Evolutionary conservation across 2,888 invertebrate genomes (phyloP), one percentile per base, ranked within the genome.

Genomic region (Sthenelais limicola): DNA sequence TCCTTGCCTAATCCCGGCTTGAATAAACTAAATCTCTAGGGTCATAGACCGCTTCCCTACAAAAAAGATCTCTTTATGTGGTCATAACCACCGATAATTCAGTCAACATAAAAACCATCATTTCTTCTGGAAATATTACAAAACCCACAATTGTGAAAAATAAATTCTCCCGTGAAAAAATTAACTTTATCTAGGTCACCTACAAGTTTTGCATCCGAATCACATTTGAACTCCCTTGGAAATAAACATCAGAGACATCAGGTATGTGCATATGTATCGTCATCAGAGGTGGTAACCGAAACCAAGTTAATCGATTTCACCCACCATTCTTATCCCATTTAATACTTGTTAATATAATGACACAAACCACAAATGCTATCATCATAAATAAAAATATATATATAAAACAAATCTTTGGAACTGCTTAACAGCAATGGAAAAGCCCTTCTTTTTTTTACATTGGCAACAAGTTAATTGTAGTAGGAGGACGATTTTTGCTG

Each of bases 401-500:
- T 70, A 70, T 70, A 70, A 70, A 70, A 70, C 56, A 54, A 38
- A 56, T 70, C 70, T 70, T 70, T 70, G 70, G 70, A 70, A 70
- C 70, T 54, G 70, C 56, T 35, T 70, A 70, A 70, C 70, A 70
- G 70, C 70, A 68, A 68, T 68, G 68, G 51, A 68, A 68, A 58
- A 58, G 58, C 35, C 62, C 62, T 5, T n/a, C n/a, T n/a, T n/a
- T 56, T 38, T 62, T 62, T 38, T 62, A 62, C 38, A 62, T 62
- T 62, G 62, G 62, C 38, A 62, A 62, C 62, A 38, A 35, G 21
- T 62, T 62, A 35, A 38, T 21, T 35, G 62, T n/a, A n/a, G n/a
- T n/a, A n/a, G 43, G 62, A 62, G 62, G 38, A 62, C 62, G 62
- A 62, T 62, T 32, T 56, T 56, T 56, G 56, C 56, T n/a, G 56